Evolutionary conservation across 2,113 vertebrate species (phyloP).

Genomic region (Typhlomys cinereus): DNA sequence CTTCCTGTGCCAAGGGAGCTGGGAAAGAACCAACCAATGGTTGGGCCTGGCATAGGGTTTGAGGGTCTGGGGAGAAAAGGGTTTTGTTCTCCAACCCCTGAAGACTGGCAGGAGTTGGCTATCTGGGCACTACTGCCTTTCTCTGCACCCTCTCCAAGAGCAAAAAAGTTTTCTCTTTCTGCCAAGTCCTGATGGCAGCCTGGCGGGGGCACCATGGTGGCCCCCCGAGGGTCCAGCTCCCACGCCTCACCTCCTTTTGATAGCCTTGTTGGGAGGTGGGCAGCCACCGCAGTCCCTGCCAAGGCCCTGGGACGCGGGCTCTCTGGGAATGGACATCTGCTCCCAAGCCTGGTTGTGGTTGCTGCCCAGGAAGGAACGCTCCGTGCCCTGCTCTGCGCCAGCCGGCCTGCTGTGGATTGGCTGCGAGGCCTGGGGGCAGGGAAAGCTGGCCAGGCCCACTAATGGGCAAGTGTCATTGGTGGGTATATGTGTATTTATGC

Average conservation of each 20-base stretch:
- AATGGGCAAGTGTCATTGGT: background rate
- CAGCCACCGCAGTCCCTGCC: background rate
- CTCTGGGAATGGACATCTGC: slow-evolving; percentile 40
- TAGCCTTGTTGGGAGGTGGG: slow-evolving; percentile 32
- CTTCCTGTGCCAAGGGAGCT: slow-evolving; percentile 46
- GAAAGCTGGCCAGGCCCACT: background rate
- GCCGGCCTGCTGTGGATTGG: background rate
- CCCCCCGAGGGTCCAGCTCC: slow-evolving; percentile 25
- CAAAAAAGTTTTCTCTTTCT: slow-evolving; percentile 42
- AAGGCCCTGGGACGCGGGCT: background rate
- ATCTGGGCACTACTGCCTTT: slow-evolving; percentile 5
- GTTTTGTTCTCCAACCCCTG: slow-evolving; percentile 55
- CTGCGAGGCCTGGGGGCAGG: background rate
- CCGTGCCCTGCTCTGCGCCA: background rate
- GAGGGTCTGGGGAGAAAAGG: slow-evolving; percentile 47
- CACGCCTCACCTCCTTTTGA: slow-evolving; percentile 65
- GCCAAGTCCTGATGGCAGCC: slow-evolving; percentile 65
- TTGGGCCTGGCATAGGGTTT: slow-evolving; percentile 56
- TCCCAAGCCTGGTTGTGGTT: background rate
- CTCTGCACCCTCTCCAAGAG: slow-evolving; percentile 42
- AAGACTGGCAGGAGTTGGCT: slow-evolving; percentile 68
- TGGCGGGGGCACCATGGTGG: background rate
- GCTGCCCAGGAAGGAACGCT: slow-evolving; percentile 31
- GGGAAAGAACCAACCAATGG: slow-evolving; percentile 49
- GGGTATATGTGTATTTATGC: background rate